Evolutionary conservation across 2,113 vertebrate genomes (phyloP).

Genomic region (Galemys pyrenaicus): DNA sequence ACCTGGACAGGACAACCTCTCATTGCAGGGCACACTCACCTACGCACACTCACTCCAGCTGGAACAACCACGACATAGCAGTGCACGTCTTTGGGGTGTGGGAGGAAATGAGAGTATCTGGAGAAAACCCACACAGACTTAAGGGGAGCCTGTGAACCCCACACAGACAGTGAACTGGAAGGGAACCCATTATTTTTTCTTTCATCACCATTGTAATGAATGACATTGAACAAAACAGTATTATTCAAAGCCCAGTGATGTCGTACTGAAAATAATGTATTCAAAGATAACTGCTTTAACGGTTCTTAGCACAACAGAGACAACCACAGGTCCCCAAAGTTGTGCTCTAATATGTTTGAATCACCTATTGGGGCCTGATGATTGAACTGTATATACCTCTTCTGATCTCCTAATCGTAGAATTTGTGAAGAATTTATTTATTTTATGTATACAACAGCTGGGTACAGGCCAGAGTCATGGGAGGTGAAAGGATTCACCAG

Average conservation of each 20-base stretch:
- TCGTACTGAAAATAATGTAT: neutral
- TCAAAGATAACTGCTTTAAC: neutral
- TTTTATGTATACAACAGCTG: no score
- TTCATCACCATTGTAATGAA: neutral
- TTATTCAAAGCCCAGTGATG: neutral
- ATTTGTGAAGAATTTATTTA: no score
- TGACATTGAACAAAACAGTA: neutral
- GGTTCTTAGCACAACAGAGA: neutral
- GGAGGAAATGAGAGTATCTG: neutral
- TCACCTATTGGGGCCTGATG: neutral
- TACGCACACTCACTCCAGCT: no score
- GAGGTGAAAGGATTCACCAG: no score
- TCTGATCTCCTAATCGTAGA: neutral
- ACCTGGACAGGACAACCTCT: no score
- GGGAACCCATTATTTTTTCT: neutral
- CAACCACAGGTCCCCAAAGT: neutral
- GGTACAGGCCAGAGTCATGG: no score
- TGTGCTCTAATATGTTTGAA: neutral
- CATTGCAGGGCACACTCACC: no score
- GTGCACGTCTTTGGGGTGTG: neutral
- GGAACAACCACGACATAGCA: neutral
- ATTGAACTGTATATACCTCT: neutral
- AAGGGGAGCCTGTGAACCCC: neutral
- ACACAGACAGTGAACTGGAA: neutral
- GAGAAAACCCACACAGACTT: neutral